These are phyloP conservation scores for Umimayanthus kanabou DNA, from an alignment of 92 coral and sea anemone species.

Conservation along the genomic window DNA sequence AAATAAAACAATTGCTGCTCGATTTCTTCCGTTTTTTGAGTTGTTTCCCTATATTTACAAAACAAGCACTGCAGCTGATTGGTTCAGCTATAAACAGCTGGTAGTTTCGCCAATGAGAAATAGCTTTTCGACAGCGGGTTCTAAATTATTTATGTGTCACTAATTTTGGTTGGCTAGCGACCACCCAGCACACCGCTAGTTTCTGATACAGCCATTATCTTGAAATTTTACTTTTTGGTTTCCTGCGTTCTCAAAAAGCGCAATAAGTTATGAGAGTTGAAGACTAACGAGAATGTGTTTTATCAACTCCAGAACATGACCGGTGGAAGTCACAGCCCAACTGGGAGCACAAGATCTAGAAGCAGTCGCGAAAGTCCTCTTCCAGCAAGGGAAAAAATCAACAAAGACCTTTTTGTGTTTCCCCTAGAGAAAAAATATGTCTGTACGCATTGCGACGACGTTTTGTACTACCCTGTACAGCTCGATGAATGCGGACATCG, in stretches of 20 bases:
- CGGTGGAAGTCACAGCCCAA: constrained; percentile 80
- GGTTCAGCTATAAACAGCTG: constrained; percentile 26
- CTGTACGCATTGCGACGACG: constrained; percentile 83
- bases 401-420: constrained; percentile 62
- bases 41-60: constrained; percentile 13
- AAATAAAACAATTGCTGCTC: constrained; percentile 13
- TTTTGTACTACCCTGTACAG: constrained; percentile 81
- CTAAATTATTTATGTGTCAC: constrained; percentile 31
- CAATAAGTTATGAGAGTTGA: background rate
- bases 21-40: constrained; percentile 31
- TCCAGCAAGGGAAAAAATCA: constrained; percentile 48
- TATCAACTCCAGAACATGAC: constrained; percentile 61
- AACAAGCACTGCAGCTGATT: background rate
- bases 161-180: constrained; percentile 34
- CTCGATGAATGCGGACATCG: constrained; percentile 86
- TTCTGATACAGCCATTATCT: constrained; percentile 16
- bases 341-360: constrained; percentile 69
- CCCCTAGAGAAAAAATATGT: constrained; percentile 87
- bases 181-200: background rate
- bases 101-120: constrained; percentile 33
- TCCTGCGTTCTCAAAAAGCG: constrained; percentile 12
- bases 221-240: constrained; percentile 1
- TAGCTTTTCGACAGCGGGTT: background rate
- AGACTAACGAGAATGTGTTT: constrained; percentile 13
- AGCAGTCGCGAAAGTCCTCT: constrained; percentile 73